These are phyloP conservation scores for Eidolon dupreanum DNA, from an alignment of 2,797 vertebrate species.

Conservation along the genomic window DNA sequence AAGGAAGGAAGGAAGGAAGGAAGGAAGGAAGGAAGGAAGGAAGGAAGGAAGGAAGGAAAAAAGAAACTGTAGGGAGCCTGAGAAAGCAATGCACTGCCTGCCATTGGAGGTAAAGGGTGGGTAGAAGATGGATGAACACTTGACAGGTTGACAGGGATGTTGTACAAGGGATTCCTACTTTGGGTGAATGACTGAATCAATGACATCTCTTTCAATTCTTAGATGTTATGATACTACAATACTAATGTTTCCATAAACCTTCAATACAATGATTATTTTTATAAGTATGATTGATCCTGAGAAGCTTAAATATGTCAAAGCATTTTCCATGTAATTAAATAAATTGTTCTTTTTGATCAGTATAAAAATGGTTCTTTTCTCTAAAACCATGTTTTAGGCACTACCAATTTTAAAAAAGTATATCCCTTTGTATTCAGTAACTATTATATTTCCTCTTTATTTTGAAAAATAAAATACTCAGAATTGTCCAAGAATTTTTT, in stretches of 20 bases:
- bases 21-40: no score
- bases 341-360: background rate
- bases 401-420: background rate
- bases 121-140: background rate
- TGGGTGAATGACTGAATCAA: background rate
- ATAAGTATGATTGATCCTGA: background rate
- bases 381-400: background rate
- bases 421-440: conserved; percentile 1
- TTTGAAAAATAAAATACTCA: conserved; percentile 50
- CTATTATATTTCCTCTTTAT: background rate
- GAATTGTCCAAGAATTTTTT: background rate
- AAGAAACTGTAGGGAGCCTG: background rate
- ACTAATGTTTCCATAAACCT: background rate
- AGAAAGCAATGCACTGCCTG: background rate
- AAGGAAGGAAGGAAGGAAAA: fast-evolving
- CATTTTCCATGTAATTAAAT: conserved; percentile 27
- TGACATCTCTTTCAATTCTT: background rate
- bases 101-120: background rate
- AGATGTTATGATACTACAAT: background rate
- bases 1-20: no score
- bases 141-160: background rate
- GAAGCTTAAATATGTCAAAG: background rate
- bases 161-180: background rate
- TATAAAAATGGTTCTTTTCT: background rate
- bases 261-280: background rate